Evolutionary conservation across 2,797 vertebrate species (phyloP), one percentile per base, ranked within the genome.

Genomic region (Cirrhinus molitorella): DNA sequence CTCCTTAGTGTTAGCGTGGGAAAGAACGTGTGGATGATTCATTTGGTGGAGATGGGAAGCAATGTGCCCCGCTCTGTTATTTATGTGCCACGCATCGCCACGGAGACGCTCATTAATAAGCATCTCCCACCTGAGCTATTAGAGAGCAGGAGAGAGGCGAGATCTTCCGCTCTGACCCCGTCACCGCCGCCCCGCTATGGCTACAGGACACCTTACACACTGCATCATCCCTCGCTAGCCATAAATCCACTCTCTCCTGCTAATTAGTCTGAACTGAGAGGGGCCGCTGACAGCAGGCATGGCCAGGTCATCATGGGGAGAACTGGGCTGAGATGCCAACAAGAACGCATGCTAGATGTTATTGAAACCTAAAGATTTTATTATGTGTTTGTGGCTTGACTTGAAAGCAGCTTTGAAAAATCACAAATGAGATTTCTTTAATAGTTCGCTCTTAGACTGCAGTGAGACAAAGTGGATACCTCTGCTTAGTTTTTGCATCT

Each of bases 61-160:
- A 61, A 86, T 87, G 88, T 79, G 79, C 79, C 83, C 81, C 67
- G 61, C 87, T 68, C 86, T 51, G 89, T 94, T 94, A 94, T 94
- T 94, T 94, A 94, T 94, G 93, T 89, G 91, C 92, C 89, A 93
- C 89, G 91, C 92, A 93, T 93, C 89, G 92, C 94, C 93, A 91
- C 89, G 88, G 92, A 92, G 90, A 88, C 91, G 91, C 89, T 90
- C 91, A 94, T 95, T 94, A 94, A 93, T 94, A 92, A 93, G 92
- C 90, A 91, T 92, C 85, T 71, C 86, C 90, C 89, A 88, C 89
- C 89, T 90, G 88, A 78, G 86, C 86, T 86, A 47, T 91, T 91
- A 90, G 67, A 90, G 79, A 85, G 88, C 82, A 89, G 90, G 88
- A 87, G 89, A 86, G 86, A 79, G 80, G 77, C 81, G 61, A 85